phyloP scores from a whole-genome alignment of 2,888 invertebrate genomes.

The Silvanus unidentatus region DNA sequence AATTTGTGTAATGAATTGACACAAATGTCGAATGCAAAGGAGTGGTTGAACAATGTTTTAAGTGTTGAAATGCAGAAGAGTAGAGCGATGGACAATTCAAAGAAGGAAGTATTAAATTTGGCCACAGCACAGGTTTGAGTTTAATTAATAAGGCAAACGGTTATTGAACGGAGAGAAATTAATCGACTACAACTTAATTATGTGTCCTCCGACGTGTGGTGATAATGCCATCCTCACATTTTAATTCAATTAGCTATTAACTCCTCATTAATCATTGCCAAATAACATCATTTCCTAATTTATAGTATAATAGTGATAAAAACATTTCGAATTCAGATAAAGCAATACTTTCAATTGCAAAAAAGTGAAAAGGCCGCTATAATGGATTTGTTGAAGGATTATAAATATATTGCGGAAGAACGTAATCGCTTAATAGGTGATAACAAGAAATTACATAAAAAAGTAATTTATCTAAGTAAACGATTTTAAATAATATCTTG shows the following conservation, averaged over 20 bases:
- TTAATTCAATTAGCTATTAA: neutral
- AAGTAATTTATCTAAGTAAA: conserved; percentile 18
- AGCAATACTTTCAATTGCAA: conserved; percentile 29
- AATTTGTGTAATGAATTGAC: conserved; percentile 39
- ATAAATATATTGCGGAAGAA: conserved; percentile 28
- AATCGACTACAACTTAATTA: no score
- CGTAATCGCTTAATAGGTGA: conserved; percentile 27
- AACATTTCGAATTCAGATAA: neutral
- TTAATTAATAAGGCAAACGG: no score
- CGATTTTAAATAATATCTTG: no score
- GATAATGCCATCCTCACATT: neutral
- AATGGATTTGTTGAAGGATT: conserved; percentile 32
- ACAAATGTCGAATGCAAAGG: conserved; percentile 37
- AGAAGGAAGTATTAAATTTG: conserved; percentile 29
- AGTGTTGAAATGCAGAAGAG: conserved; percentile 34
- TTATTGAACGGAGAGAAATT: no score
- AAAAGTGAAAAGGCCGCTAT: conserved; percentile 32
- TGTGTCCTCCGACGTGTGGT: no score
- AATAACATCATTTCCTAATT: no score
- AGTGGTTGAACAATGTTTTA: conserved; percentile 33
- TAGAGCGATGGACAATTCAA: conserved; percentile 30
- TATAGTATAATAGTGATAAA: no score
- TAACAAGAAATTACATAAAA: conserved; percentile 23
- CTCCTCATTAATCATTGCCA: no score
- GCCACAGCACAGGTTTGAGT: conserved; percentile 26